These are phyloP conservation scores for Psilopsiagon aurifrons DNA, from an alignment of 2,113 vertebrate species.

Conservation along the genomic window DNA sequence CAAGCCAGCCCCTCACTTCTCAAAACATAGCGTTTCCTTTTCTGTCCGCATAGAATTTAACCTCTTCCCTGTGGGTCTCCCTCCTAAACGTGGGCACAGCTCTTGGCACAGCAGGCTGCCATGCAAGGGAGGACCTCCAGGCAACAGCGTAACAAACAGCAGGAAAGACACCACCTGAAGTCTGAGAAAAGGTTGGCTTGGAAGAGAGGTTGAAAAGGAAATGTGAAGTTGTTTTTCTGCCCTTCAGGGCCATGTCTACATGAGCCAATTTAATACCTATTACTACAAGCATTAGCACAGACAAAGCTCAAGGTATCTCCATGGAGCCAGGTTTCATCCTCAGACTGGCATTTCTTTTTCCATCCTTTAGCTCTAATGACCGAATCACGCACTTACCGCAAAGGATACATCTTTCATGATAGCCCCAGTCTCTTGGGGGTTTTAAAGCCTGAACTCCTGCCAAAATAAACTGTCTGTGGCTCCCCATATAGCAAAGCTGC, in stretches of 20 bases:
- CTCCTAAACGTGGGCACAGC: rapidly evolving
- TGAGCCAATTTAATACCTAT: conserved; percentile 27
- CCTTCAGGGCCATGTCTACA: conserved; percentile 19
- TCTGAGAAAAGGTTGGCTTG: neutral
- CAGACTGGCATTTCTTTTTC: neutral
- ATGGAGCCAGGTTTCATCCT: conserved; percentile 17
- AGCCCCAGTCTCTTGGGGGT: neutral
- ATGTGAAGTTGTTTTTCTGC: conserved; percentile 16
- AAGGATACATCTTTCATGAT: neutral
- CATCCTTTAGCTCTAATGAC: neutral
- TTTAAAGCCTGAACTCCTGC: neutral
- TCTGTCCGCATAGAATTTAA: neutral
- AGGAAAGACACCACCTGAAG: neutral
- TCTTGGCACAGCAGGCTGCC: neutral
- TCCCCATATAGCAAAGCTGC: neutral
- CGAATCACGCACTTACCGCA: neutral
- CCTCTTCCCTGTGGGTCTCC: neutral
- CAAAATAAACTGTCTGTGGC: neutral
- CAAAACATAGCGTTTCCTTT: neutral
- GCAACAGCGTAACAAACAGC: neutral
- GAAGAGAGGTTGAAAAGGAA: neutral
- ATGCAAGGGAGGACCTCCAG: neutral
- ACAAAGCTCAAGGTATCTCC: neutral
- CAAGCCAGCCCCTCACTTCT: neutral
- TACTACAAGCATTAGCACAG: neutral